A percentile compares a stretch with the other conserved stretches of the same genome.
Evolutionary conservation across 1,140 invertebrate species (phyloP).

Genomic region (Drosophila ercepeae): DNA sequence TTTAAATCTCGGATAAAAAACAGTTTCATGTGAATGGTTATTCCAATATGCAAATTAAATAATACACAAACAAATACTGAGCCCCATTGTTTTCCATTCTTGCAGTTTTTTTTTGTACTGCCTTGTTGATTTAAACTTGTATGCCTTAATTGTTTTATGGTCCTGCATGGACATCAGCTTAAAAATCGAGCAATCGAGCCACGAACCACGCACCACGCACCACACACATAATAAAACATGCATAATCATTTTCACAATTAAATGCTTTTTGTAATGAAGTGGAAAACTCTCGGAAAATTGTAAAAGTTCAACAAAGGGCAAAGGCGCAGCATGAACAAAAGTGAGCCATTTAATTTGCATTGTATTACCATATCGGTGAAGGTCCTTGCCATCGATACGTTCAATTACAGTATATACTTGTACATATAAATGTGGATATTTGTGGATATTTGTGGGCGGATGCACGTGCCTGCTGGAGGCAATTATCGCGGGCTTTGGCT

Average conservation of each 20-base stretch:
- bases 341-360: slow-evolving; percentile 38
- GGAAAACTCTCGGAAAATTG: slow-evolving; percentile 28
- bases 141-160: slow-evolving; percentile 46
- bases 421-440: background rate
- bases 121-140: slow-evolving; percentile 36
- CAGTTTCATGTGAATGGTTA: background rate
- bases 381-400: slow-evolving; percentile 35
- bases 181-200: slow-evolving; percentile 20
- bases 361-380: slow-evolving; percentile 32
- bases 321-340: slow-evolving; percentile 9
- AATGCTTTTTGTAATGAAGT: slow-evolving; percentile 47
- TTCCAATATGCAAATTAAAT: background rate
- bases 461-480: slow-evolving; percentile 35
- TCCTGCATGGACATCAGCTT: slow-evolving; percentile 33
- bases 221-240: too few species aligned
- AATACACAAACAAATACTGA: background rate
- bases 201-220: too few species aligned
- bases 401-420: slow-evolving; percentile 19
- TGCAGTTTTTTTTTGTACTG: background rate
- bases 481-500: slow-evolving; percentile 37
- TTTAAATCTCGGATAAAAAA: background rate
- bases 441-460: slow-evolving; percentile 17
- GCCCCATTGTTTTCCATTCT: background rate
- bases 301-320: slow-evolving; percentile 5
- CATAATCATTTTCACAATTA: slow-evolving; percentile 8